Evolutionary conservation across 1,140 invertebrate genomes (phyloP), one percentile per base, ranked within the genome.

Genomic region (Lordiphosa clarofinis): DNA sequence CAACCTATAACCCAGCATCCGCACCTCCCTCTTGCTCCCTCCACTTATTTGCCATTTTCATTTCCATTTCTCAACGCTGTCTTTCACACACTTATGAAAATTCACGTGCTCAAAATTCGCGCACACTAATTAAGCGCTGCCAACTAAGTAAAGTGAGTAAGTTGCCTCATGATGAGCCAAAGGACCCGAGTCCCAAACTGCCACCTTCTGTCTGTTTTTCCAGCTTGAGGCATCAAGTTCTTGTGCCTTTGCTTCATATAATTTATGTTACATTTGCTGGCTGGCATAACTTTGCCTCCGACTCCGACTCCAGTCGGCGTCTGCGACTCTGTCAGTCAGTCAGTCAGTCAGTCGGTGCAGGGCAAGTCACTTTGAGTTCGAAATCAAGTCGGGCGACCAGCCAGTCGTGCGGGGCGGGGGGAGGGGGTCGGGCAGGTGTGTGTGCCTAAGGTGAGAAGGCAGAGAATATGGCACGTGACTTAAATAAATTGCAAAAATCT

Each of bases 401-500:
- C 33, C 42, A 36, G 49, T 10, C 21, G 28, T n/a, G 33, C 40
- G 12, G 21, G n/a, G n/a, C n/a, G n/a, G n/a, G n/a, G n/a, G n/a
- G n/a, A n/a, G 24, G 4, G 24, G 24, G 24, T 5, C 0, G 24
- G 5, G 15, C 36, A 28, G 24, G 24, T 28, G 24, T 28, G 24
- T 38, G 24, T 38, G 62, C 56, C 42, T 54, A 35, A 55, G 49
- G 57, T 61, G 52, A 33, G 57, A 47, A 55, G 50, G 15, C 38
- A 43, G 66, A 66, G 73, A 76, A 82, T 76, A 81, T 75, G 75
- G 75, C 75, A 81, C 75, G 75, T 81, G 75, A 81, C 75, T 81
- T 82, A 81, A 81, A 81, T 81, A 81, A 81, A 81, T 81, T 81
- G 75, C 76, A 82, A 81, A 81, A 81, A 81, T 81, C 75, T 81